Conservation (phyloP, 2,113 vertebrate genomes). For the Tragelaphus scriptus region DNA sequence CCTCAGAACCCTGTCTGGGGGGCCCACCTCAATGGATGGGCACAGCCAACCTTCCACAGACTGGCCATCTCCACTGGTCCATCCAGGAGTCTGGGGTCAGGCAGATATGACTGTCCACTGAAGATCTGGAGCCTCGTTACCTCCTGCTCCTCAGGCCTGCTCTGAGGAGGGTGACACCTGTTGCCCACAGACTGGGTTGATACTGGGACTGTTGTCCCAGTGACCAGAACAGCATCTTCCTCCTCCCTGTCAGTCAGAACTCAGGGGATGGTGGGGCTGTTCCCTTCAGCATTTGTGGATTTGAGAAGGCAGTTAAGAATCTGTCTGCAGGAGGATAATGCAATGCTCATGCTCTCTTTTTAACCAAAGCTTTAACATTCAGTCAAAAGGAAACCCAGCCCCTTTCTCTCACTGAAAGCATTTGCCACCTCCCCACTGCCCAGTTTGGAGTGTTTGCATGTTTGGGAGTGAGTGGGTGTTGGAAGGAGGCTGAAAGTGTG, state of each 20-base stretch:
- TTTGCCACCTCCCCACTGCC: neutral
- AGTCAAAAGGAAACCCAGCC: neutral
- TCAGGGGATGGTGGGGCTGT: neutral
- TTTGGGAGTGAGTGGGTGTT: constrained; percentile 38
- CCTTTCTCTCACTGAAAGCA: neutral
- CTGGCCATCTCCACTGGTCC: neutral
- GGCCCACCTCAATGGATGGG: neutral
- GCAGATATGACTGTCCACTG: neutral
- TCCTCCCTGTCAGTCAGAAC: neutral
- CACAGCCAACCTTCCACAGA: neutral
- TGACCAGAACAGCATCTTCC: neutral
- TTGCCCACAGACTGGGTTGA: neutral
- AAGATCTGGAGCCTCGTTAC: neutral
- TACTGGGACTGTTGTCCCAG: no score
- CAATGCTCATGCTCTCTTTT: neutral
- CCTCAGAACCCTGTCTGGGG: neutral
- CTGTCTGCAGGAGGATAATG: neutral
- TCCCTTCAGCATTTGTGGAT: neutral
- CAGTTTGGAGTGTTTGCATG: neutral
- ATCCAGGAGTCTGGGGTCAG: neutral
- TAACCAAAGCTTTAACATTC: neutral
- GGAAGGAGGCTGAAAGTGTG: neutral
- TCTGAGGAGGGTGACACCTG: neutral
- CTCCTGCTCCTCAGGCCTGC: neutral
- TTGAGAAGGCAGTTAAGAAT: neutral